Percentiles rank a stretch among this genome's conserved stretches.
These are phyloP conservation scores for Mycalesis mineus DNA, from an alignment of 2,888 invertebrate species.

Conservation along the genomic window DNA sequence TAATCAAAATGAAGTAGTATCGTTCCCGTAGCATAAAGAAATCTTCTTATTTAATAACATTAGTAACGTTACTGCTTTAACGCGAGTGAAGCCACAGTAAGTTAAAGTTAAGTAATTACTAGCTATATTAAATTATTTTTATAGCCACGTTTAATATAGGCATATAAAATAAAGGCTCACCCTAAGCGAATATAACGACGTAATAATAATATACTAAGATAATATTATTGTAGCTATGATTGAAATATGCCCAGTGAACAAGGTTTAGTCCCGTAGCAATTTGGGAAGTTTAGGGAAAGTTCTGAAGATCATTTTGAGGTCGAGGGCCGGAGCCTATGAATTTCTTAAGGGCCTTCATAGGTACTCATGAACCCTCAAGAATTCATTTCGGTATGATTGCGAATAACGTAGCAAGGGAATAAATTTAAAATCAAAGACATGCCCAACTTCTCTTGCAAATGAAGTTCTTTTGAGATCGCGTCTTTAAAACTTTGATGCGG, in stretches of 20 bases:
- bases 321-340: constrained; percentile 8
- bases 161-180: neutral
- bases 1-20: too few relatives aligned
- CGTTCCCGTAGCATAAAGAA: too few relatives aligned
- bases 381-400: constrained; percentile 3
- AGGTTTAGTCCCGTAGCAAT: constrained; percentile 12
- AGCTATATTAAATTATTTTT: too few relatives aligned
- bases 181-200: neutral
- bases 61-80: too few relatives aligned
- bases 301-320: constrained; percentile 10
- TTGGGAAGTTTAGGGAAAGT: constrained; percentile 16
- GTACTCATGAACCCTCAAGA: constrained; percentile 5
- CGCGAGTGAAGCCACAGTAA: too few relatives aligned
- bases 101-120: too few relatives aligned
- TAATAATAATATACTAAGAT: neutral
- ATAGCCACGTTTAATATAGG: too few relatives aligned
- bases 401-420: constrained; percentile 1
- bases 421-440: constrained; percentile 5
- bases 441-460: neutral
- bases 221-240: constrained; percentile 1
- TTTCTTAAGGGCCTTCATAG: constrained; percentile 9
- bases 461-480: neutral
- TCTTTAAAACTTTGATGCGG: neutral
- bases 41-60: too few relatives aligned
- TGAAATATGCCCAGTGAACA: constrained; percentile 9